Evolutionary conservation across 2,113 vertebrate genomes (phyloP).

Genomic region (Archilochus colubris): DNA sequence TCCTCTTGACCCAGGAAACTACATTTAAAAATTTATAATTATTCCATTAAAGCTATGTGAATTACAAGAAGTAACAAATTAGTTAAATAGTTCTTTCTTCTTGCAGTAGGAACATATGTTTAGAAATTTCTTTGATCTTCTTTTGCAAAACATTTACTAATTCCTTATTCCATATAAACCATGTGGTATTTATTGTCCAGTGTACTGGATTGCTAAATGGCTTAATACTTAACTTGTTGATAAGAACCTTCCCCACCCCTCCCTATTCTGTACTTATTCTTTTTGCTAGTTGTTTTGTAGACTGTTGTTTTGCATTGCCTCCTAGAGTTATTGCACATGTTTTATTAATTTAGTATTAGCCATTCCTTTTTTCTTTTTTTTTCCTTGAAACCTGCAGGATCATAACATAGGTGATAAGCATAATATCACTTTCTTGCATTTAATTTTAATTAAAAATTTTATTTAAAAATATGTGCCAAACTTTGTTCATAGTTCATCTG

Average conservation of each 20-base stretch:
- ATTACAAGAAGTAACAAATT: background rate
- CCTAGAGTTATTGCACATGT: background rate
- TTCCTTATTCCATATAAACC: background rate
- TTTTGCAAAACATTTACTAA: background rate
- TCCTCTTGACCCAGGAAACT: background rate
- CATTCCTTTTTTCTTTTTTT: background rate
- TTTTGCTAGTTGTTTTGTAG: background rate
- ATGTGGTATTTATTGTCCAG: background rate
- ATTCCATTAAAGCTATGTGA: background rate
- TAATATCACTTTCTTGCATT: background rate
- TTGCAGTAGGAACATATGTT: background rate
- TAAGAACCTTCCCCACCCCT: background rate
- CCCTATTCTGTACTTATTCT: accelerated
- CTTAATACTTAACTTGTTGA: background rate
- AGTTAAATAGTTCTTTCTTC: background rate
- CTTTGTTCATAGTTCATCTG: background rate
- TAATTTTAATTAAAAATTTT: background rate
- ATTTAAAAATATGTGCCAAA: background rate
- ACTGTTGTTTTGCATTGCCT: background rate
- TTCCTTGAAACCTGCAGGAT: background rate
- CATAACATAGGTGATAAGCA: background rate
- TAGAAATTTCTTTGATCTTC: background rate
- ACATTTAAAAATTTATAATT: background rate
- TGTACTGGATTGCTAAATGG: background rate
- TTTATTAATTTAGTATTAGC: background rate